Percentiles rank a stretch among this genome's conserved stretches.
phyloP scores from a whole-genome alignment of 2,888 invertebrate species.

The Coleophora deauratella region DNA sequence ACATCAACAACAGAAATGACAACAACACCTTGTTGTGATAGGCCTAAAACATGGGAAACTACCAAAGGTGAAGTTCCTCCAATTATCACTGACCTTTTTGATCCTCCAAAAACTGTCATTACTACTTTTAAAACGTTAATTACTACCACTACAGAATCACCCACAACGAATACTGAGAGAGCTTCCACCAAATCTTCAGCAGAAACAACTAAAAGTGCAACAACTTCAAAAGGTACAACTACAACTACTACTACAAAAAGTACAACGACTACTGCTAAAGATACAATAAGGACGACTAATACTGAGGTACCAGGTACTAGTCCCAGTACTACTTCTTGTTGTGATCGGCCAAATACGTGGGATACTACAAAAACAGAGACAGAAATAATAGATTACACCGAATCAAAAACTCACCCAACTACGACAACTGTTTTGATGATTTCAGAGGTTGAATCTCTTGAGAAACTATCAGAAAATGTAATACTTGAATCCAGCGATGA shows the following conservation, averaged over 20 bases:
- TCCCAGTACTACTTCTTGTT: background rate
- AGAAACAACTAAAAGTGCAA: constrained; percentile 3
- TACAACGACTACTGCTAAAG: background rate
- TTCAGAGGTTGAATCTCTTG: no score
- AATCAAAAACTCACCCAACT: no score
- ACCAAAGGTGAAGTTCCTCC: no score
- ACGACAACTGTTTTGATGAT: no score
- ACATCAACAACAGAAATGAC: background rate
- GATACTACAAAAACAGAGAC: background rate
- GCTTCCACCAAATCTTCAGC: background rate
- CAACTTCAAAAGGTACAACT: constrained; percentile 2
- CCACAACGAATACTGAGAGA: constrained; percentile 3
- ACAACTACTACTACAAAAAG: constrained; percentile 3
- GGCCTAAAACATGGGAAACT: background rate
- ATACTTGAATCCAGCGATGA: background rate
- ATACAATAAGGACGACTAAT: background rate
- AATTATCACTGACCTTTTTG: no score
- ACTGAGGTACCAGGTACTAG: no score
- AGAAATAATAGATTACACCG: background rate
- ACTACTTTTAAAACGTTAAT: background rate
- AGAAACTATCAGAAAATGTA: background rate
- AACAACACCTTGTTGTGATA: background rate
- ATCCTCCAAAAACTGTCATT: background rate
- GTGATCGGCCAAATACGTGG: background rate
- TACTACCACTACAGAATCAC: background rate